Conservation (phyloP, 2,888 invertebrate species). For the Rhopalosiphum nymphaeae region DNA sequence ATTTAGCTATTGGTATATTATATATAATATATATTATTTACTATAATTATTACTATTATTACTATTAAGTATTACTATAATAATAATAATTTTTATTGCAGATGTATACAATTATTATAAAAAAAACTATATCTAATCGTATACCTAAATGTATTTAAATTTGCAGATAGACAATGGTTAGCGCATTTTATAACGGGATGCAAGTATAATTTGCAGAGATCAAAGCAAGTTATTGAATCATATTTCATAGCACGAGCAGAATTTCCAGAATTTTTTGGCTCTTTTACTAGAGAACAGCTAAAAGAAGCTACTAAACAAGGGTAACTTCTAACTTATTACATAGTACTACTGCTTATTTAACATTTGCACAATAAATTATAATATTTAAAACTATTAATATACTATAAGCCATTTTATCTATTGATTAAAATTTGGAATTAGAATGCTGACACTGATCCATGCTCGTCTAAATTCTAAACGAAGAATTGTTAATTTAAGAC, state of each 20-base stretch:
- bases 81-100: not conserved
- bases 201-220: slow-evolving; percentile 53
- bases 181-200: slow-evolving; percentile 51
- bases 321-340: not conserved
- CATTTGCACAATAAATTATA: not conserved
- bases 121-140: not conserved
- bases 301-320: slow-evolving; percentile 11
- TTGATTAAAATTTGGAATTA: too few species aligned
- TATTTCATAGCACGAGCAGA: slow-evolving; percentile 41
- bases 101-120: not conserved
- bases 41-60: too few species aligned
- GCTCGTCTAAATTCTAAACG: not conserved
- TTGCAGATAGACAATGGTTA: slow-evolving; percentile 50
- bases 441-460: too few species aligned
- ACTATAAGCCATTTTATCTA: too few species aligned
- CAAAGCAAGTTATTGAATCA: slow-evolving; percentile 43
- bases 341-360: not conserved
- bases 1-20: not conserved
- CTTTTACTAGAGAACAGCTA: not conserved
- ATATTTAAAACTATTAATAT: too few species aligned
- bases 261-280: slow-evolving; percentile 39
- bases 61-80: not conserved
- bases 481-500: not conserved
- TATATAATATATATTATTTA: not conserved
- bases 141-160: not conserved